Conservation (phyloP, 2,113 vertebrate genomes). For the Carassius carassius region DNA sequence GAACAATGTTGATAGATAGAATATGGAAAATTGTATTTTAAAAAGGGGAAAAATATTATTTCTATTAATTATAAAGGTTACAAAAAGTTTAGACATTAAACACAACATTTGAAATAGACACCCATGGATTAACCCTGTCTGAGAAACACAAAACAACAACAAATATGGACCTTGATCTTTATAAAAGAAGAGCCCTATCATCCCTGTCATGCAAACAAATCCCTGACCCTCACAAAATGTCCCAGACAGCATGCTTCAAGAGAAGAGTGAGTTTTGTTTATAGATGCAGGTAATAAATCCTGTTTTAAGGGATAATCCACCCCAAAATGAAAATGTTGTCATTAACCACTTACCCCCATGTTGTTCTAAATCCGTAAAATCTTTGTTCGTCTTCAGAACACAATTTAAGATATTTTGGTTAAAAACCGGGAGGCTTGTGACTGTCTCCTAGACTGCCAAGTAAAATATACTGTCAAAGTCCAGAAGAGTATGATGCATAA, state of each 20-base stretch:
- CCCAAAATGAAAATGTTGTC: no score
- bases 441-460: no score
- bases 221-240: conserved; percentile 21
- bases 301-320: background rate
- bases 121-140: conserved; percentile 18
- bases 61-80: background rate
- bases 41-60: background rate
- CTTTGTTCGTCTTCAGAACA: no score
- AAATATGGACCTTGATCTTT: conserved; percentile 45
- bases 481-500: no score
- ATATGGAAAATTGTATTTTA: background rate
- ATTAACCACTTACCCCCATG: no score
- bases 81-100: background rate
- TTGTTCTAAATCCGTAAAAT: no score
- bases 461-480: no score
- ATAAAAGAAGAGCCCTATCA: conserved; percentile 15
- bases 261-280: background rate
- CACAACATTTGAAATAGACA: background rate
- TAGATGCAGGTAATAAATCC: conserved; percentile 10
- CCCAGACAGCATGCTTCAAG: background rate
- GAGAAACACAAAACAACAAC: conserved; percentile 40
- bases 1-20: background rate
- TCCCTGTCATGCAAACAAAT: conserved; percentile 35
- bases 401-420: no score
- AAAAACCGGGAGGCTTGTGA: no score